phyloP scores from a whole-genome alignment of 53 echinoderm and acorn worm species.

The Holothuria leucospilota region DNA sequence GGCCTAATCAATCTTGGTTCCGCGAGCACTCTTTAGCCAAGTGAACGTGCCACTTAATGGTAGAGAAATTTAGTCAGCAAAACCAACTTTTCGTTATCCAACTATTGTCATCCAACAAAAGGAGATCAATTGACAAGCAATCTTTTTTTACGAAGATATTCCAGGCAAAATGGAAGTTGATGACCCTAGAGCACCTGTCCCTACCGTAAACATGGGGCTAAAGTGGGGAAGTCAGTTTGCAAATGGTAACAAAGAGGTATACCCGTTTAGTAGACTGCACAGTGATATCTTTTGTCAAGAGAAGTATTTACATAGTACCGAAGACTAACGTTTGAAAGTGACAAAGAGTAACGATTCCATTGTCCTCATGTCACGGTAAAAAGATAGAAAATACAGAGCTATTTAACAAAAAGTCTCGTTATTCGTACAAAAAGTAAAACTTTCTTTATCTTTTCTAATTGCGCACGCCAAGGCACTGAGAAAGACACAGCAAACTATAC shows the following conservation, averaged over 20 bases:
- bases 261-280: conserved; percentile 19
- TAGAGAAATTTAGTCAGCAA: conserved; percentile 49
- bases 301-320: conserved; percentile 64
- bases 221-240: conserved; percentile 19
- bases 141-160: conserved; percentile 66
- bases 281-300: conserved; percentile 71
- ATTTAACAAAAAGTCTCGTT: no score
- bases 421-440: no score
- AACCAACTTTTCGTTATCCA: conserved; percentile 54
- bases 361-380: conserved; percentile 69
- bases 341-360: conserved; percentile 68
- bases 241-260: conserved; percentile 8
- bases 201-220: no score
- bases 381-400: conserved; percentile 56
- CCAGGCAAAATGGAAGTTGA: conserved; percentile 63
- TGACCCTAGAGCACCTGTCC: no score
- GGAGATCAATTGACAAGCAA: conserved; percentile 8
- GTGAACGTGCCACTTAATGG: conserved; percentile 72
- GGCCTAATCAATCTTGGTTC: conserved; percentile 16
- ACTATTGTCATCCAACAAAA: conserved; percentile 63
- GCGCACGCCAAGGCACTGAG: no score
- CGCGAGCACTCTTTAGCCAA: conserved; percentile 70
- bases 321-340: conserved; percentile 69
- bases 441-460: no score
- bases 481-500: no score